These are phyloP conservation scores for Myotis myotis DNA, from an alignment of 2,797 vertebrate genomes.

Conservation along the genomic window DNA sequence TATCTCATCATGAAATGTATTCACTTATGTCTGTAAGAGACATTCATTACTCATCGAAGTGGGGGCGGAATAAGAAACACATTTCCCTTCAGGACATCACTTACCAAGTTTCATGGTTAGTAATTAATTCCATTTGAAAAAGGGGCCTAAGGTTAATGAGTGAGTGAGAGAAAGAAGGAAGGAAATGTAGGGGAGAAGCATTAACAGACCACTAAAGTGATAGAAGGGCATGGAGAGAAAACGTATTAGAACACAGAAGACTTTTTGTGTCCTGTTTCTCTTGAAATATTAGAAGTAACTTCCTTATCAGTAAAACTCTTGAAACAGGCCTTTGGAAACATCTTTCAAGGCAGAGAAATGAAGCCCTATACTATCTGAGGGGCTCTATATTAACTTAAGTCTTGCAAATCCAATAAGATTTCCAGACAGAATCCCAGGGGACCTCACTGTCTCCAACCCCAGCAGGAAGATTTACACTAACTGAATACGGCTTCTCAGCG, in stretches of 20 bases:
- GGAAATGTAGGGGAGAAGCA: background rate
- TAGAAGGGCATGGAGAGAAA: background rate
- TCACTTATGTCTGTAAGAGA: background rate
- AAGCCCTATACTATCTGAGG: conserved; percentile 8
- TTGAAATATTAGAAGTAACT: conserved; percentile 58
- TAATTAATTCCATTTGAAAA: conserved; percentile 75
- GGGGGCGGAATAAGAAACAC: rapidly evolving
- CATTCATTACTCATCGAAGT: background rate
- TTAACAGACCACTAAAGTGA: background rate
- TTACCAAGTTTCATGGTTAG: conserved; percentile 59
- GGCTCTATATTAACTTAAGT: conserved; percentile 56
- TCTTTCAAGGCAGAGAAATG: conserved; percentile 35
- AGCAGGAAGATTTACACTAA: conserved; percentile 50
- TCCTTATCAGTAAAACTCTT: conserved; percentile 57
- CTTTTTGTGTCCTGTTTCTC: conserved; percentile 17
- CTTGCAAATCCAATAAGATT: conserved; percentile 62
- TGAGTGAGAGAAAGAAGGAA: background rate
- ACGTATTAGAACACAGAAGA: background rate
- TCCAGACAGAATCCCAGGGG: conserved; percentile 33
- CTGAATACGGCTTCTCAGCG: background rate
- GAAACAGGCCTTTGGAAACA: conserved; percentile 52
- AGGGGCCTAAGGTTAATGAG: conserved; percentile 49
- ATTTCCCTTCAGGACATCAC: conserved; percentile 30
- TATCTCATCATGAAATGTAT: background rate
- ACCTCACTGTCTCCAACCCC: conserved; percentile 19